Evolutionary conservation across 2,888 invertebrate species (phyloP), one percentile per base, ranked within the genome.

Genomic region (Pachymerium ferrugineum): DNA sequence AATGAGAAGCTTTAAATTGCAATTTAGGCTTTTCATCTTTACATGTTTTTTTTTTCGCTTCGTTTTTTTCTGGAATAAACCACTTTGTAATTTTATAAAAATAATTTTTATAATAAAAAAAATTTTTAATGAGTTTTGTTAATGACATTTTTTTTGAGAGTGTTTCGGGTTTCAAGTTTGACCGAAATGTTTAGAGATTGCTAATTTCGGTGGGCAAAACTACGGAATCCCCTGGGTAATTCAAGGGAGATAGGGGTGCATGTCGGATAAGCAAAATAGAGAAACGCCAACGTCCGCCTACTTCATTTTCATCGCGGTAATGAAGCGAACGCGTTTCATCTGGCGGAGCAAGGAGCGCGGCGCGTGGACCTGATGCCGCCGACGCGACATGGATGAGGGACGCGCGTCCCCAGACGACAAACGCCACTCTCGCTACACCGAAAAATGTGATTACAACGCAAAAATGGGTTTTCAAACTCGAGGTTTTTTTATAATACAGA

Each of bases 311-410:
- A 54, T 54, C 54, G 54, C 25, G 54, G 54, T 54, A 54, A 54
- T 54, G 54, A 54, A 54, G 54, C 54, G 54, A 54, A 54, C 54
- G 54, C 54, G 54, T 54, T 28, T 54, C 54, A 54, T 54, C 54
- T 54, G 54, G 54, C 54, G 54, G 54, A 54, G 54, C 54, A 54
- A 54, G 25, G 54, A 54, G 54, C 54, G 54, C 28, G 54, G 54
- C 54, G 54, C 54, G 28, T 54, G 54, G 54, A 54, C 54, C 28
- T 54, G 54, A 54, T 54, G 54, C 54, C 54, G 54, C 54, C 22
- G 25, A 54, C 54, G 54, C 54, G 54, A 54, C 54, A 25, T 54
- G 25, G 54, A 54, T 54, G 54, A 54, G 25, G 54, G 54, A 12
- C 54, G 25, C 54, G 54, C 8, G 54, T 54, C 28, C 54, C 54